Conservation (phyloP, 2,113 vertebrate species). For the Formicarius rufipectus region DNA sequence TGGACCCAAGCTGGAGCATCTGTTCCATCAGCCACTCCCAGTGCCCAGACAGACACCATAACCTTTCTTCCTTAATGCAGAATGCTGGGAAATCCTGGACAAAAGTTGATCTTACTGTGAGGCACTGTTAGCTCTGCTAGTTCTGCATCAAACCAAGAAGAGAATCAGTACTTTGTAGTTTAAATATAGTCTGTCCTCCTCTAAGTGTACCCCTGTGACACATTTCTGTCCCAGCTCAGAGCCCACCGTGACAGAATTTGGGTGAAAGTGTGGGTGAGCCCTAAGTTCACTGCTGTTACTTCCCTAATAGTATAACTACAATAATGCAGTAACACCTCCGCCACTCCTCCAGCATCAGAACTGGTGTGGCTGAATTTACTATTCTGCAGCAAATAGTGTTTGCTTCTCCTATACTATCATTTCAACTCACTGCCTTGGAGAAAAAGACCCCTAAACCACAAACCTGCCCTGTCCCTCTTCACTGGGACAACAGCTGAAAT, state of each 20-base stretch:
- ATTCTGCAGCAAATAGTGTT: neutral
- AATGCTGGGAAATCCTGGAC: neutral
- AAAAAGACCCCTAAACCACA: neutral
- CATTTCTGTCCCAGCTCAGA: neutral
- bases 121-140: neutral
- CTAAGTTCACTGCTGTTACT: neutral
- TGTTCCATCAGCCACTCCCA: neutral
- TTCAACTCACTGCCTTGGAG: neutral
- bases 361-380: rapidly evolving
- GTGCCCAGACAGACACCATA: neutral
- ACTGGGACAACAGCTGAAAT: neutral
- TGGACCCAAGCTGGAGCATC: neutral
- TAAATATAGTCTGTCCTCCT: neutral
- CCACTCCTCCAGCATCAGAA: neutral
- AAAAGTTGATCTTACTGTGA: neutral
- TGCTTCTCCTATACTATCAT: neutral
- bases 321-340: neutral
- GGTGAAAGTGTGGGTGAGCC: neutral
- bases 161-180: neutral
- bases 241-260: neutral
- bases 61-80: neutral
- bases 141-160: neutral
- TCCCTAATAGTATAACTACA: neutral
- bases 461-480: neutral
- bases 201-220: neutral